Percentiles rank a stretch among this genome's conserved stretches.
These are phyloP conservation scores for Lasioglossum albipes DNA, from an alignment of 1,140 invertebrate genomes.

Conservation along the genomic window DNA sequence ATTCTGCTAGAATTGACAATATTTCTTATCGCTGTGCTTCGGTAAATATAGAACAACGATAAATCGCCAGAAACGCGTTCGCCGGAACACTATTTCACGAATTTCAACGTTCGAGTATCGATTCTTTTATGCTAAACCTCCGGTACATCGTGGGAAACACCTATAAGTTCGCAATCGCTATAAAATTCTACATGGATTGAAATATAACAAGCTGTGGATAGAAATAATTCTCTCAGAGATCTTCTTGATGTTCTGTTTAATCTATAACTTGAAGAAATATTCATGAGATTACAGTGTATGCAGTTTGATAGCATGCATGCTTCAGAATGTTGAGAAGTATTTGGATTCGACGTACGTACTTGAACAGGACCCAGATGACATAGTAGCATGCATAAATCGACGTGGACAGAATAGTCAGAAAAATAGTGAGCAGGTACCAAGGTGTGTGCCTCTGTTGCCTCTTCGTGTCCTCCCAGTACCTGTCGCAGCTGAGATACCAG, in stretches of 20 bases:
- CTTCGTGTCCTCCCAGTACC: constrained; percentile 93
- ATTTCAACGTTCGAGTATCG: no score
- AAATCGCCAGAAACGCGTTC: background rate
- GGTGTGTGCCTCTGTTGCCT: constrained; percentile 88
- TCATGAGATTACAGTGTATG: no score
- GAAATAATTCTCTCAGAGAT: no score
- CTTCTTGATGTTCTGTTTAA: no score
- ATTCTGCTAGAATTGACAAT: background rate
- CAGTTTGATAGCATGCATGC: background rate
- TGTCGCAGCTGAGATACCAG: constrained; percentile 94
- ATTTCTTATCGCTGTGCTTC: background rate
- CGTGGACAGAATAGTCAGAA: constrained; percentile 88
- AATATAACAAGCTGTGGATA: no score
- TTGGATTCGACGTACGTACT: constrained; percentile 83
- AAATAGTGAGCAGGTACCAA: constrained; percentile 87
- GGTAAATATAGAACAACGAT: background rate
- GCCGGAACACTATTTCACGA: background rate
- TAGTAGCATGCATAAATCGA: constrained; percentile 93
- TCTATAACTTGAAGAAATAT: no score
- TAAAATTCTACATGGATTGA: no score
- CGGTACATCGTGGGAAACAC: no score
- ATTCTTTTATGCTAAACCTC: no score
- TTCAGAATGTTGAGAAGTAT: background rate
- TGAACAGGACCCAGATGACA: constrained; percentile 93
- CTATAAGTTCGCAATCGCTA: no score